Conservation (phyloP, 1,140 invertebrate species). For the Dendroctonus valens region DNA sequence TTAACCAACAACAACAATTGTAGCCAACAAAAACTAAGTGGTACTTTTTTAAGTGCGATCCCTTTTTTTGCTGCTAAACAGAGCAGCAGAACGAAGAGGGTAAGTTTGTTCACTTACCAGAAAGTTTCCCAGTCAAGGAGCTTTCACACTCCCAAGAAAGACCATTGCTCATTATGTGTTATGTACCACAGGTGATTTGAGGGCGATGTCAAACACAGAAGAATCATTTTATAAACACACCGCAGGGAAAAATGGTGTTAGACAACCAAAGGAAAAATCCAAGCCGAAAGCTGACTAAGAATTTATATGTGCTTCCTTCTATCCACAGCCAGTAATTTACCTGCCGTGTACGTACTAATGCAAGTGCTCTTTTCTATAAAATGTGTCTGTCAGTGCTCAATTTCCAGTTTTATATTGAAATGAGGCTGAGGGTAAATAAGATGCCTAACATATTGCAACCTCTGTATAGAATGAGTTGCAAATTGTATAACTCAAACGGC, state of each 20-base stretch:
- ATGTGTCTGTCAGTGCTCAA: constrained; percentile 14
- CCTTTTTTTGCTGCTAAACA: no score
- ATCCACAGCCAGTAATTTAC: constrained; percentile 24
- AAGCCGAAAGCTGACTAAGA: constrained; percentile 11
- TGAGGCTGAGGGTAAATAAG: constrained; percentile 19
- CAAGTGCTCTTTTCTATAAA: constrained; percentile 21
- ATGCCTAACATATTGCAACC: constrained; percentile 17
- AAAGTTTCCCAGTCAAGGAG: constrained; percentile 7
- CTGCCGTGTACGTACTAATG: constrained; percentile 18
- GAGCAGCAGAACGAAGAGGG: no score
- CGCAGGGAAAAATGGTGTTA: constrained; percentile 14
- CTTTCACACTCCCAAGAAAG: constrained; percentile 18
- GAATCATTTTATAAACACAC: constrained; percentile 15
- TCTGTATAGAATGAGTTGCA: constrained; percentile 21
- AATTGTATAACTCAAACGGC: no score
- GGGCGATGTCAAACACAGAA: constrained; percentile 11
- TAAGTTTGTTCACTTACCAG: no score
- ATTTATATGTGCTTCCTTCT: constrained; percentile 12
- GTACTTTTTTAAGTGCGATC: no score
- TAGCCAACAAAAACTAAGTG: no score
- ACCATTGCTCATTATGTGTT: constrained; percentile 15
- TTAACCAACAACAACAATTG: no score
- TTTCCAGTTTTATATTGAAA: constrained; percentile 22
- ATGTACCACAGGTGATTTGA: constrained; percentile 7
- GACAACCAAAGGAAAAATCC: constrained; percentile 18